Percentiles rank a stretch among this genome's conserved stretches.
Evolutionary conservation across 2,888 invertebrate genomes (phyloP).

Genomic region (Drosophila macrospina): DNA sequence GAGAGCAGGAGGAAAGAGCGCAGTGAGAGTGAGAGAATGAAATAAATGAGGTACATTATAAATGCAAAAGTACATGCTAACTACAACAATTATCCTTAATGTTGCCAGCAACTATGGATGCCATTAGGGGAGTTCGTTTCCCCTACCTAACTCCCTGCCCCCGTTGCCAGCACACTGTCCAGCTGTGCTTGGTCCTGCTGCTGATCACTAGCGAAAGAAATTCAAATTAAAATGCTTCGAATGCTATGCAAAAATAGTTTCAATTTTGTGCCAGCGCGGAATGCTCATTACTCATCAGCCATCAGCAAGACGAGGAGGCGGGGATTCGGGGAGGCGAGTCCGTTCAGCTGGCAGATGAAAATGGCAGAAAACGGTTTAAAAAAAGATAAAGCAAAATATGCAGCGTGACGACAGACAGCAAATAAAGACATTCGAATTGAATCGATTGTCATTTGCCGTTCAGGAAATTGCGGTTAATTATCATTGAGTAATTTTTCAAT

Average conservation of each 20-base stretch:
- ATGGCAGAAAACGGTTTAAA: neutral
- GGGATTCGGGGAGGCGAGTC: slow-evolving; percentile 3
- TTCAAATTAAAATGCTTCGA: slow-evolving; percentile 80
- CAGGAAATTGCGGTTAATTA: slow-evolving; percentile 78
- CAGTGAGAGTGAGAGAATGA: slow-evolving; percentile 38
- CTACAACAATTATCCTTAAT: slow-evolving; percentile 80
- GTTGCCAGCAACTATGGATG: slow-evolving; percentile 74
- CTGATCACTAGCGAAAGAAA: slow-evolving; percentile 76
- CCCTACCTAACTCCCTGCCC: neutral
- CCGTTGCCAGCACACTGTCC: neutral
- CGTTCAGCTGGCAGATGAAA: slow-evolving; percentile 18
- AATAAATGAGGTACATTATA: slow-evolving; percentile 82
- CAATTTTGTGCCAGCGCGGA: slow-evolving; percentile 75
- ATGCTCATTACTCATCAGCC: slow-evolving; percentile 75
- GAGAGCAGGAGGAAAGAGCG: slow-evolving; percentile 18
- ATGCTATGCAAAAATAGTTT: slow-evolving; percentile 81
- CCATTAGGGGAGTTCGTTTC: slow-evolving; percentile 59
- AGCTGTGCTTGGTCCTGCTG: slow-evolving; percentile 10
- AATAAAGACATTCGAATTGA: slow-evolving; percentile 51
- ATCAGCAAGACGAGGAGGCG: too few relatives aligned
- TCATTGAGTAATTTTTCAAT: slow-evolving; percentile 32
- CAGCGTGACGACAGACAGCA: slow-evolving; percentile 30
- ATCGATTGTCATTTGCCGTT: slow-evolving; percentile 33
- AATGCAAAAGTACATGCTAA: slow-evolving; percentile 81
- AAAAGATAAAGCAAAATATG: slow-evolving; percentile 12